Evolutionary conservation across 2,113 vertebrate species (phyloP).

Genomic region (Talpa occidentalis): DNA sequence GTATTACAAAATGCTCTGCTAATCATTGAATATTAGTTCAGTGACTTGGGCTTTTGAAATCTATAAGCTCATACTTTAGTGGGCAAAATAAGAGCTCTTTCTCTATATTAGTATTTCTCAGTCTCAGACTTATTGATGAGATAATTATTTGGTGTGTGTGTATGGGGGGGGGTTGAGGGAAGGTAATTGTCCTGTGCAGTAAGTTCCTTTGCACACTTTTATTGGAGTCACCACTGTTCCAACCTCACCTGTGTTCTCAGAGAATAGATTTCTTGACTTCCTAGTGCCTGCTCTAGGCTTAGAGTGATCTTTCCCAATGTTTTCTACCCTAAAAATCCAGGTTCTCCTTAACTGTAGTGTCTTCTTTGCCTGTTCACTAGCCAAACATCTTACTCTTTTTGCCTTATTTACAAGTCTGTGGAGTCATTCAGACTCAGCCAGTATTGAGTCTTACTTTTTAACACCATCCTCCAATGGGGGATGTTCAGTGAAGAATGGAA

Average conservation of each 20-base stretch:
- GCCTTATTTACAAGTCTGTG: background rate
- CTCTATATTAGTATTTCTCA: background rate
- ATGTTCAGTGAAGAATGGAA: background rate
- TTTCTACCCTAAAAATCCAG: background rate
- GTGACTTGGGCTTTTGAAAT: background rate
- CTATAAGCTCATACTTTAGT: background rate
- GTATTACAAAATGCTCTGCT: background rate
- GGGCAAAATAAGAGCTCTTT: background rate
- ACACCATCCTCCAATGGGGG: background rate
- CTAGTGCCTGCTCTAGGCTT: background rate
- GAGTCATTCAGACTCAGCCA: background rate
- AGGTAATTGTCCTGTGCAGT: background rate
- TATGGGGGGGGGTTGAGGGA: too few species aligned
- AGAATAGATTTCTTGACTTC: background rate
- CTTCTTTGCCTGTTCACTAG: background rate
- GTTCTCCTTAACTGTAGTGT: background rate
- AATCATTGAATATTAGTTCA: background rate
- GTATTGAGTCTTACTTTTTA: background rate
- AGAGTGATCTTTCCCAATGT: background rate
- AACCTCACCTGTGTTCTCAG: background rate
- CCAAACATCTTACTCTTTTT: background rate
- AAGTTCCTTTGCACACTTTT: background rate
- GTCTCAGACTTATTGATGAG: background rate
- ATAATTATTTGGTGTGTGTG: background rate
- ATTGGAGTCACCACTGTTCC: background rate